phyloP scores from a whole-genome alignment of 2,113 vertebrate genomes.

The Rhinolophus sinicus region DNA sequence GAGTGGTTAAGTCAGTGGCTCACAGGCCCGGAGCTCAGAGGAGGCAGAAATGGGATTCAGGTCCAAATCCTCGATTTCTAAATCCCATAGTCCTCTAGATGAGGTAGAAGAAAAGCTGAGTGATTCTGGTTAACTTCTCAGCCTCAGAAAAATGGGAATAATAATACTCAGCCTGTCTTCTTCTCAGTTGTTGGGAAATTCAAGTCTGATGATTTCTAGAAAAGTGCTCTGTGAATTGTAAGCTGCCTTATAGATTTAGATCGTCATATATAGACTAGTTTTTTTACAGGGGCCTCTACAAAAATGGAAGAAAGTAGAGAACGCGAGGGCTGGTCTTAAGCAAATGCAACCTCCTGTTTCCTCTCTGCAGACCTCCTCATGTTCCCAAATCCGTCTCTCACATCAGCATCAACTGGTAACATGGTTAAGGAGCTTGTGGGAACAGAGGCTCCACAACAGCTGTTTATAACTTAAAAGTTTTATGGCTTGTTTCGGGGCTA shows the following conservation, averaged over 20 bases:
- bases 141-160: neutral
- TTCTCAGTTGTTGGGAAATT: neutral
- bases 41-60: neutral
- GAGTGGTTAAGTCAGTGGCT: neutral
- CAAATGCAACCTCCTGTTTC: neutral
- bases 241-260: neutral
- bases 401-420: neutral
- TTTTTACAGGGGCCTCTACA: neutral
- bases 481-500: slow-evolving; percentile 26
- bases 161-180: neutral
- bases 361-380: neutral
- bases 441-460: neutral
- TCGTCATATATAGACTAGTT: neutral
- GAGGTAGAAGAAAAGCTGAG: neutral
- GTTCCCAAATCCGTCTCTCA: neutral
- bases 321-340: neutral
- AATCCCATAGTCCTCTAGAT: neutral
- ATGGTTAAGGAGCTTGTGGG: neutral
- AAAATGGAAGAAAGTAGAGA: neutral
- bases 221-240: neutral
- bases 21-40: neutral
- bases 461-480: slow-evolving; percentile 40
- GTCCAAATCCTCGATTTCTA: neutral
- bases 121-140: neutral
- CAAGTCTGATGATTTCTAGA: neutral